Base-by-base conservation (phyloP, 2,888 invertebrate genomes). In the Lapara coniferarum region DNA sequence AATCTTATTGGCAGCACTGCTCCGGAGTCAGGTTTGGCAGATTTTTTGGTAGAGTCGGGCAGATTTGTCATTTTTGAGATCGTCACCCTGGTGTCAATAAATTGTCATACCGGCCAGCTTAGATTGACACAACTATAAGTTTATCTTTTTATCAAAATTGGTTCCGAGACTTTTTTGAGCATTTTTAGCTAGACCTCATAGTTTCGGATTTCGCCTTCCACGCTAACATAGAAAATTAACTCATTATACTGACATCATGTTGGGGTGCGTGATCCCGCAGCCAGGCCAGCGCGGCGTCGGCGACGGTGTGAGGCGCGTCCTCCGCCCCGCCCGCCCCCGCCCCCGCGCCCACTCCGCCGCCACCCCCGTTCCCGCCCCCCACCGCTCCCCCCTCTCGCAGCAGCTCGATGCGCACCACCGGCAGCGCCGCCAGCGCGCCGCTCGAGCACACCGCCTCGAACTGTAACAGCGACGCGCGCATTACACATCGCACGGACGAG, bases 381-480 rank as follows among this genome's bases (percentile, higher is more conserved):
- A 92, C 80, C 96, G 95, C 91, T 57, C 95, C 94, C 16, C 96
- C 95, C 82, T 96, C 96, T 83, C 97, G 96, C 75, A 97, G 89
- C 74, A 97, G 95, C 87, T 97, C 97, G 71, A 97, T 95, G 71
- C 95, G 95, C 66, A 96, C 92, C 80, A 96, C 95, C 14, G 96
- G 96, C 77, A 97, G 91, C 57, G 95, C 91, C 70, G 95, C 93
- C 70, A 97, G 91, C 70, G 95, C 95, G 70, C 95, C 95, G 78
- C 94, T 94, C 80, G 93, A 94, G 78, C 95, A 95, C 52, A 97
- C 94, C 76, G 94, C 94, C 67, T 94, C 92, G 82, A 97, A 96
- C 95, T 97, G 88, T 58, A 74, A 66, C 53, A 57, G 51, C 37
- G 37, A 1, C 57, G 37, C 37, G 8, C 5, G 25, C 3, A 3